phyloP scores from a whole-genome alignment of 2,888 invertebrate genomes.

The Resseliella maxima region DNA sequence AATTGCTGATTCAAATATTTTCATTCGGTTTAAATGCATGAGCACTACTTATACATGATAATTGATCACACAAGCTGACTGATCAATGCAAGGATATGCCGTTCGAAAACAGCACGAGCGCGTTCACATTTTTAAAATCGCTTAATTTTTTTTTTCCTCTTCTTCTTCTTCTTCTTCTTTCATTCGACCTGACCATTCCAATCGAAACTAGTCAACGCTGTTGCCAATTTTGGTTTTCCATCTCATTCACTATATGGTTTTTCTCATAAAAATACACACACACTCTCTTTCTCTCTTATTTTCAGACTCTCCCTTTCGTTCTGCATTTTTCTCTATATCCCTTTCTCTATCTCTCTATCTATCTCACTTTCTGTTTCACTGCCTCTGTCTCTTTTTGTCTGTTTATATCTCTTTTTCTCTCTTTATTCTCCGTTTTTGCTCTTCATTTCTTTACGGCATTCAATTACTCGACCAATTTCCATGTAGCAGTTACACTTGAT shows the following conservation, averaged over 20 bases:
- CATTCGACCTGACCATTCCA: slow-evolving; percentile 32
- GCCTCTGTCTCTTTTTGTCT: not conserved
- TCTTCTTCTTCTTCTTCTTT: not conserved
- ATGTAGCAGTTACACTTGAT: not conserved
- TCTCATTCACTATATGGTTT: too few species aligned
- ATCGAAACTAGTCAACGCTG: not conserved
- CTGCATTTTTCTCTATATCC: too few species aligned
- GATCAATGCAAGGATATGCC: slow-evolving; percentile 3
- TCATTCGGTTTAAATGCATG: too few species aligned
- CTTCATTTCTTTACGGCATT: not conserved
- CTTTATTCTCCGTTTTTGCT: not conserved
- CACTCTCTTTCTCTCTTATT: too few species aligned
- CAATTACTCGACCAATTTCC: slow-evolving; percentile 1
- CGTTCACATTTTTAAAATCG: slow-evolving; percentile 6
- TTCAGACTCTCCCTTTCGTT: too few species aligned
- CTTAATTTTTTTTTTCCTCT: not conserved
- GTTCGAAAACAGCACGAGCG: not conserved
- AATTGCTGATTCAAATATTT: slow-evolving; percentile 47
- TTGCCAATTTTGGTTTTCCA: too few species aligned
- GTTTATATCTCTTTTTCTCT: not conserved
- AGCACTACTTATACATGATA: not conserved
- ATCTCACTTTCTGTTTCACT: not conserved
- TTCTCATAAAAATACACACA: too few species aligned
- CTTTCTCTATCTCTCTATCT: too few species aligned
- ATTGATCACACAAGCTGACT: slow-evolving; percentile 48